Conservation (phyloP, 2,113 vertebrate genomes). For the Sapayoa aenigma region DNA sequence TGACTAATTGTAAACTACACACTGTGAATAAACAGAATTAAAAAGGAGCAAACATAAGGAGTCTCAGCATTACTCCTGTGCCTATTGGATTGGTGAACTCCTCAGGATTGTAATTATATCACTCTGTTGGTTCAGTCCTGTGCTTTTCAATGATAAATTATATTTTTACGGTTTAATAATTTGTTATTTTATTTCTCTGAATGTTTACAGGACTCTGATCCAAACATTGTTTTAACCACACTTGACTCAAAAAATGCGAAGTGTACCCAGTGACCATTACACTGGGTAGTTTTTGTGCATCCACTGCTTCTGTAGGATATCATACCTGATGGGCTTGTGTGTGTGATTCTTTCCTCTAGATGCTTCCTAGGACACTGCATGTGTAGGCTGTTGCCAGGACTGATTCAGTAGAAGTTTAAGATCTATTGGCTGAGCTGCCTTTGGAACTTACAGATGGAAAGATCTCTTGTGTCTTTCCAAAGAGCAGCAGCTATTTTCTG, state of each 20-base stretch:
- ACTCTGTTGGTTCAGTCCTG: not conserved
- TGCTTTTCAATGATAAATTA: not conserved
- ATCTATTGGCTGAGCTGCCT: not conserved
- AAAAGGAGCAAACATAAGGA: not conserved
- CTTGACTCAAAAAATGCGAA: not conserved
- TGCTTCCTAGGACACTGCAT: not conserved
- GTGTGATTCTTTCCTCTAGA: not conserved
- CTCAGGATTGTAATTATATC: not conserved
- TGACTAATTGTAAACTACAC: not conserved
- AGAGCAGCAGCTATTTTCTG: not conserved
- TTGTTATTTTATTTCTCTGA: not conserved
- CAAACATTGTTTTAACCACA: not conserved
- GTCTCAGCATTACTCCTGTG: not conserved
- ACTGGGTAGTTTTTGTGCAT: not conserved
- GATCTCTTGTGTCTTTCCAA: not conserved
- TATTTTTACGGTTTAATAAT: not conserved
- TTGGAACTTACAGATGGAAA: not conserved
- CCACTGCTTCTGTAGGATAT: not conserved
- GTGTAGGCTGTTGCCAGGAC: not conserved
- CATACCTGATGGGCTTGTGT: not conserved
- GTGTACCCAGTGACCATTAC: not conserved
- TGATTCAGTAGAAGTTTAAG: not conserved
- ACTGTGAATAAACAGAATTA: not conserved
- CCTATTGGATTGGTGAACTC: not conserved
- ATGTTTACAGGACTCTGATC: not conserved